Evolutionary conservation across 2,888 invertebrate species (phyloP).

Genomic region (Chrysodeixis includens): DNA sequence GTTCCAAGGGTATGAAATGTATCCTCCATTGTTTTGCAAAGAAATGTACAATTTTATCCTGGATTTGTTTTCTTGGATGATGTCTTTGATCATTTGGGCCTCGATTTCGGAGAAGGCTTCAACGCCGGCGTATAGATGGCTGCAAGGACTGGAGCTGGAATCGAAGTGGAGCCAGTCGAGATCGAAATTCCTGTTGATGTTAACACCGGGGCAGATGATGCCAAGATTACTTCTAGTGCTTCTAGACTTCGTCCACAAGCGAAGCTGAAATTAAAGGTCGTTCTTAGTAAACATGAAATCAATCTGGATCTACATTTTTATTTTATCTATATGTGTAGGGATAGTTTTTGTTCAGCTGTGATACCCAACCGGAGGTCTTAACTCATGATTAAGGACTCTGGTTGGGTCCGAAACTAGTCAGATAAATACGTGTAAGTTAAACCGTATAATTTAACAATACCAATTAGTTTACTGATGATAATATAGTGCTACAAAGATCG

Average conservation of each 20-base stretch:
- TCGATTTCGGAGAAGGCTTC: conserved; percentile 92
- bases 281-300: no score
- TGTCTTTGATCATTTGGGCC: conserved; percentile 87
- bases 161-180: conserved; percentile 91
- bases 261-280: conserved; percentile 83
- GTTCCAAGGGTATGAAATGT: conserved; percentile 92
- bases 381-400: no score
- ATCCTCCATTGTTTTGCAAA: conserved; percentile 93
- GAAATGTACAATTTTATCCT: conserved; percentile 91
- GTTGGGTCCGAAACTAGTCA: no score
- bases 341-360: no score
- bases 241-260: conserved; percentile 92
- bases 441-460: no score
- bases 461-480: no score
- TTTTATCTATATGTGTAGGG: no score
- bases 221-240: conserved; percentile 77
- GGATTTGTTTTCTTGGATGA: conserved; percentile 84
- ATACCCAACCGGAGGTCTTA: no score
- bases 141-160: conserved; percentile 89
- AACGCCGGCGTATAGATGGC: conserved; percentile 90
- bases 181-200: conserved; percentile 94
- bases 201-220: conserved; percentile 90
- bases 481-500: no score
- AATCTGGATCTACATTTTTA: no score
- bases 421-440: no score